Evolutionary conservation across 1,140 invertebrate genomes (phyloP), one percentile per base, ranked within the genome.

Genomic region (Bombus waltoni): DNA sequence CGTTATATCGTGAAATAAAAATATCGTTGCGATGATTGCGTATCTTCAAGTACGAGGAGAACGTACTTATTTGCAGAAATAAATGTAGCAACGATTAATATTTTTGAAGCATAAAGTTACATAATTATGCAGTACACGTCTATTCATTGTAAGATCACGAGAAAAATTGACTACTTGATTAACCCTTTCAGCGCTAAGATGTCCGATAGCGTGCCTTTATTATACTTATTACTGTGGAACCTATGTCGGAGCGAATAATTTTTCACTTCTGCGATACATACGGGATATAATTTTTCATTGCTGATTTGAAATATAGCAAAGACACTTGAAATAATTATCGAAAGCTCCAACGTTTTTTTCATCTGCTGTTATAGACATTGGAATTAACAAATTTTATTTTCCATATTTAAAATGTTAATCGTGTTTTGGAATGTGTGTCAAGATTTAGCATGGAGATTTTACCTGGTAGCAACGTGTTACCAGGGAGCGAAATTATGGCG

Each of bases 351-450:
- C 0, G 10, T 62, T 11, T 4, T 28, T n/a, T 62, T n/a, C 18
- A n/a, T 62, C 0, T 3, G 1, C 11, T 11, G 0, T n/a, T 5
- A 1, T n/a, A n/a, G 3, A n/a, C 4, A 9, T 13, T 62, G 28
- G 59, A 62, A 62, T n/a, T n/a, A 11, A 10, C 28, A n/a, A 62
- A n/a, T 8, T 62, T 28, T 28, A 11, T n/a, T n/a, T 11, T 11
- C 2, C 9, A 11, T 62, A 4, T 28, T n/a, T 62, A 28, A 62
- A n/a, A 62, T 4, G 28, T 62, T 28, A 62, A 62, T 62, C 28
- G 4, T 4, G 10, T n/a, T 28, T 28, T 13, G 9, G 3, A n/a
- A 62, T 8, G 47, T 8, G 6, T 22, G 18, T 53, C 8, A 22
- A 53, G 47, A 53, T 22, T 22, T 8, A n/a, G 28, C 10, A 13